phyloP scores from a whole-genome alignment of 2,888 invertebrate species.

The Erebia ligea region DNA sequence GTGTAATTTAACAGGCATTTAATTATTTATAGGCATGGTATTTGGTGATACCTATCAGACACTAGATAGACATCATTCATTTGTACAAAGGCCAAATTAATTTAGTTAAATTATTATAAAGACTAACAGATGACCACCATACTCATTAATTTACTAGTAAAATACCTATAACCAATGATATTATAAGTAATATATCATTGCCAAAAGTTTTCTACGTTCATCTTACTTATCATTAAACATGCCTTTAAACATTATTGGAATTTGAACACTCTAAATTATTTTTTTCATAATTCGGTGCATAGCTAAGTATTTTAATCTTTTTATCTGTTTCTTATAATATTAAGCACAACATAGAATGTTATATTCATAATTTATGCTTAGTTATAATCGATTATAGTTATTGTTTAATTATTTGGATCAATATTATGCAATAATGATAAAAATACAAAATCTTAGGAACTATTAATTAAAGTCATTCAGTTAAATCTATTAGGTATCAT shows the following conservation, averaged over 20 bases:
- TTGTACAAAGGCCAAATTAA: neutral
- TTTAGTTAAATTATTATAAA: neutral
- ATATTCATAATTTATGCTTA: neutral
- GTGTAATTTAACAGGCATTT: too few species aligned
- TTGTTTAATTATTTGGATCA: neutral
- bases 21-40: too few species aligned
- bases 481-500: neutral
- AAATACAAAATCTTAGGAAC: neutral
- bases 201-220: slow-evolving; percentile 17
- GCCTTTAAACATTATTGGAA: slow-evolving; percentile 16
- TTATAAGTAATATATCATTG: too few species aligned
- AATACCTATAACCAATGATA: neutral
- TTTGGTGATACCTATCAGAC: neutral
- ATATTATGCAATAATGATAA: neutral
- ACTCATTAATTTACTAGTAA: slow-evolving; percentile 16
- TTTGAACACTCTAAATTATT: neutral
- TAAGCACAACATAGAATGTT: neutral
- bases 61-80: neutral
- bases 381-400: neutral
- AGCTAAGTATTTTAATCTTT: neutral
- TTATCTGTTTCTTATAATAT: neutral
- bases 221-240: slow-evolving; percentile 10
- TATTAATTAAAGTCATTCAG: neutral
- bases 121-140: neutral
- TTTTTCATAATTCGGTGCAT: slow-evolving; percentile 2